These are phyloP conservation scores for Harlomillsia oculata DNA, from an alignment of 1,140 invertebrate genomes.

Conservation along the genomic window DNA sequence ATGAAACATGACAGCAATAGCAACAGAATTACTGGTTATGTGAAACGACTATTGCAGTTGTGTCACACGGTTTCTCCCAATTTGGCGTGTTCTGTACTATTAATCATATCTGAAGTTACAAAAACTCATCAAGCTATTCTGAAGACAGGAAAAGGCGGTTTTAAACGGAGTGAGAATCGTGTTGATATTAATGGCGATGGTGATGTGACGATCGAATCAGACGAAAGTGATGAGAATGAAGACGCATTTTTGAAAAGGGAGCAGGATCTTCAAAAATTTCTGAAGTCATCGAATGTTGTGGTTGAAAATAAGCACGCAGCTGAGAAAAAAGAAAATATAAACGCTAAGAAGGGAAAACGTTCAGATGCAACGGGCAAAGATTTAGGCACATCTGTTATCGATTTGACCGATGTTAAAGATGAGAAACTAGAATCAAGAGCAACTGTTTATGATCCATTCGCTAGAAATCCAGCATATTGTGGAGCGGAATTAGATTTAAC, in stretches of 20 bases:
- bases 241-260: constrained; percentile 35
- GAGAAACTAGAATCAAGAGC: constrained; percentile 28
- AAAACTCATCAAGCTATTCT: constrained; percentile 38
- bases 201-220: constrained; percentile 35
- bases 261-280: constrained; percentile 14
- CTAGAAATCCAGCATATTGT: constrained; percentile 72
- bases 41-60: constrained; percentile 65
- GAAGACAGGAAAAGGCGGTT: constrained; percentile 30
- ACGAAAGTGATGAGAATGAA: constrained; percentile 40
- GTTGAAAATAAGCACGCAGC: constrained; percentile 10
- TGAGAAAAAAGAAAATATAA: constrained; percentile 1
- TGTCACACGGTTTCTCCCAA: constrained; percentile 48
- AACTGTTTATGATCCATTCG: constrained; percentile 56
- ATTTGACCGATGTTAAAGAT: constrained; percentile 35
- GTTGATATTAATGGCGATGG: background rate
- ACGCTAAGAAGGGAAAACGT: too few species aligned
- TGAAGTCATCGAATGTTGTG: background rate
- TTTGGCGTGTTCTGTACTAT: constrained; percentile 65
- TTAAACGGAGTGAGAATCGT: too few species aligned
- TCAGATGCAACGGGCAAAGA: background rate
- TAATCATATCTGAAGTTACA: constrained; percentile 63
- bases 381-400: background rate
- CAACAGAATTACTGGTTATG: constrained; percentile 65
- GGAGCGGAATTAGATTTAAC: constrained; percentile 58
- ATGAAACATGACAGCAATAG: constrained; percentile 66